Percentiles rank a stretch among this genome's conserved stretches.
Evolutionary conservation across 2,113 vertebrate genomes (phyloP).

Genomic region (Turnix velox): DNA sequence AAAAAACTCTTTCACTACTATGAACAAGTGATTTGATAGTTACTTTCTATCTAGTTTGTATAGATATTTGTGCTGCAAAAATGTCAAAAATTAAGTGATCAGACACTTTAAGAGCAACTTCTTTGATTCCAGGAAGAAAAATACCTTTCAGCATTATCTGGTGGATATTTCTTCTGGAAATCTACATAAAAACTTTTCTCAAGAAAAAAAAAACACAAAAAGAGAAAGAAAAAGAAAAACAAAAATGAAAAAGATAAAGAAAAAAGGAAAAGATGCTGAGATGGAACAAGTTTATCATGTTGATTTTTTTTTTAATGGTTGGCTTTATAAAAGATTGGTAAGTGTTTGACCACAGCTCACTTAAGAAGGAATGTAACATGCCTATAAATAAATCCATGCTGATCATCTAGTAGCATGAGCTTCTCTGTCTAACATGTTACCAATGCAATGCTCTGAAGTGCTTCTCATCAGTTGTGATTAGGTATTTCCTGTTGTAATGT

Average conservation of each 20-base stretch:
- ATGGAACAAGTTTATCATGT: not conserved
- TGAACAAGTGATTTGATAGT: not conserved
- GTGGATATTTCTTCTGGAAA: not conserved
- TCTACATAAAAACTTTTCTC: not conserved
- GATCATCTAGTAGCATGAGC: not conserved
- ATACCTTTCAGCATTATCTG: not conserved
- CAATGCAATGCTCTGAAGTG: not conserved
- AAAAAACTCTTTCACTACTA: not conserved
- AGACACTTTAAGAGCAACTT: not conserved
- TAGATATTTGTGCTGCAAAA: not conserved
- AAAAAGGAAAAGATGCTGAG: not conserved
- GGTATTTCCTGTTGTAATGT: constrained; percentile 8
- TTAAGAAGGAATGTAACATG: not conserved
- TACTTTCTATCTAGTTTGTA: not conserved
- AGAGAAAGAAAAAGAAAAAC: not conserved
- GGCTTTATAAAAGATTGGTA: not conserved
- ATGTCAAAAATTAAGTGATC: not conserved
- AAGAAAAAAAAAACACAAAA: not conserved
- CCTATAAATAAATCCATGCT: not conserved
- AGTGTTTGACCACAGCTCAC: not conserved
- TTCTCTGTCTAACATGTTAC: not conserved
- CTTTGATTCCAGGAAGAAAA: not conserved
- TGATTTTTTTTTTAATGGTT: not conserved
- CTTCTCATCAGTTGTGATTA: constrained; percentile 10
- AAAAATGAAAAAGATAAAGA: no score